Conservation (phyloP, 1,140 invertebrate genomes). For the Berghia stephanieae region DNA sequence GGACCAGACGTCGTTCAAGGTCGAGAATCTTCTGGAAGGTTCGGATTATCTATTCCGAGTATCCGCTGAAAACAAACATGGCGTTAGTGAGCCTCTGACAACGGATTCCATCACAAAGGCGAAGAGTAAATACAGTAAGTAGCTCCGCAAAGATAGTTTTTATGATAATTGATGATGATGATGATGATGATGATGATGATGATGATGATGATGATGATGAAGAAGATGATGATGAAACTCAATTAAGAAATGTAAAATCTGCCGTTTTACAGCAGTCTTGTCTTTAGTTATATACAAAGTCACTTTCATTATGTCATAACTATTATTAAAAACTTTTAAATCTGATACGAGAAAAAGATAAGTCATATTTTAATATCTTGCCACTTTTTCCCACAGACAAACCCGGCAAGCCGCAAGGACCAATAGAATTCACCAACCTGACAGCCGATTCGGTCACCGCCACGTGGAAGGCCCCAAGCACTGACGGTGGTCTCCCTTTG, state of each 20-base stretch:
- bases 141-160: background rate
- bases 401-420: slow-evolving; percentile 87
- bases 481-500: slow-evolving; percentile 94
- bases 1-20: slow-evolving; percentile 85
- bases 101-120: slow-evolving; percentile 72
- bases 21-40: slow-evolving; percentile 81
- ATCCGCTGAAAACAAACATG: slow-evolving; percentile 92
- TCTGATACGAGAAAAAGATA: too few relatives aligned
- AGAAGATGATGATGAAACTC: too few relatives aligned
- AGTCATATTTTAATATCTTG: too few relatives aligned
- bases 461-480: slow-evolving; percentile 84
- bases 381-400: slow-evolving; percentile 74
- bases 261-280: too few relatives aligned
- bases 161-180: slow-evolving; percentile 6
- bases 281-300: too few relatives aligned
- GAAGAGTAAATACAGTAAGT: slow-evolving; percentile 58
- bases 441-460: slow-evolving; percentile 95
- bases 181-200: too few relatives aligned
- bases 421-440: slow-evolving; percentile 82
- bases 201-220: too few relatives aligned
- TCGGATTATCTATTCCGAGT: slow-evolving; percentile 92
- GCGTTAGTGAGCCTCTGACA: slow-evolving; percentile 84
- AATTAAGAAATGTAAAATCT: too few relatives aligned
- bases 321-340: too few relatives aligned
- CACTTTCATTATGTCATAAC: too few relatives aligned